phyloP scores from a whole-genome alignment of 2,113 vertebrate species.

The Polyodon spathula region DNA sequence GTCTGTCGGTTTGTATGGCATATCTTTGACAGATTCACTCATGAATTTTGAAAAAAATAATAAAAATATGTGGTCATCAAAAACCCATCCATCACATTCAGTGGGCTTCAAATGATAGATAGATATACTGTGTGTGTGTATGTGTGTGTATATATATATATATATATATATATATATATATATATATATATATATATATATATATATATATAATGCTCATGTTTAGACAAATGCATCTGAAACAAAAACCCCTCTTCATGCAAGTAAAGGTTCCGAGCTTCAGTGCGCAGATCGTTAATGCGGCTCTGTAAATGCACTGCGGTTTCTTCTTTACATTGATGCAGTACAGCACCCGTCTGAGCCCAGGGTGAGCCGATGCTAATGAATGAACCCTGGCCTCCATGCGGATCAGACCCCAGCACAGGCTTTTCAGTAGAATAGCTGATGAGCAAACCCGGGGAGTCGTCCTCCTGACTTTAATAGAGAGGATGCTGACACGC shows the following conservation, averaged over 20 bases:
- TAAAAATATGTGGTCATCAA: neutral
- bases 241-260: neutral
- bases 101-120: constrained; percentile 1
- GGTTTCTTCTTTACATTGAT: neutral
- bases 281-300: constrained; percentile 19
- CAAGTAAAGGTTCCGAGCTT: constrained; percentile 16
- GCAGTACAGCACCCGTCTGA: neutral
- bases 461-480: constrained; percentile 17
- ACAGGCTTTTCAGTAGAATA: constrained; percentile 12
- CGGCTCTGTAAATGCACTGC: constrained; percentile 9
- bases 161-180: no score
- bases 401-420: constrained; percentile 1
- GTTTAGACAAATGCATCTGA: neutral
- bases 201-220: neutral
- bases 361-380: constrained; percentile 14
- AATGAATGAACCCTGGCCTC: constrained; percentile 15
- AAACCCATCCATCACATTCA: neutral
- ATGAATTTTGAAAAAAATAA: no score
- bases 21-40: no score
- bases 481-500: constrained; percentile 13
- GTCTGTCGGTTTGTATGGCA: no score
- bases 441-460: constrained; percentile 18
- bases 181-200: no score
- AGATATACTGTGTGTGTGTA: no score
- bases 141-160: no score